Evolutionary conservation across 2,797 vertebrate genomes (phyloP).

Genomic region (Poeciliopsis infans): DNA sequence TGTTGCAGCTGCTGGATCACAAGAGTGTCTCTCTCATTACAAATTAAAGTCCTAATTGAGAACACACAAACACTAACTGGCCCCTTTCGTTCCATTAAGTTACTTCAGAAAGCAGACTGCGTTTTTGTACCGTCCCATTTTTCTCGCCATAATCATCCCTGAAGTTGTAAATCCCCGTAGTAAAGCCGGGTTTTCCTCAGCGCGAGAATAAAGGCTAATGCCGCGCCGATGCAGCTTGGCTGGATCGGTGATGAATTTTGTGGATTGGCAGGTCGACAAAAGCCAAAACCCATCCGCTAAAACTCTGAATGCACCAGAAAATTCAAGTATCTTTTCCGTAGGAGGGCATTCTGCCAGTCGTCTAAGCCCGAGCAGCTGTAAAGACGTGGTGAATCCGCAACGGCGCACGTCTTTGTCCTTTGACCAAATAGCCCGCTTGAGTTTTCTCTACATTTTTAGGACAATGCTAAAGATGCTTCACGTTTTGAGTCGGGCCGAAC

Average conservation of each 20-base stretch:
- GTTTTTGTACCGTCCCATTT: constrained; percentile 61
- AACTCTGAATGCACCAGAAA: constrained; percentile 47
- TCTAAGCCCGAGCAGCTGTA: constrained; percentile 30
- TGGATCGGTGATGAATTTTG: constrained; percentile 62
- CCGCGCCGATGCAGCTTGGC: constrained; percentile 48
- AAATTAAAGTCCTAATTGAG: constrained; percentile 60
- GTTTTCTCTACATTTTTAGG: constrained; percentile 31
- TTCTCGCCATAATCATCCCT: constrained; percentile 63
- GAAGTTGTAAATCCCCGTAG: constrained; percentile 71
- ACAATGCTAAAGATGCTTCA: constrained; percentile 40
- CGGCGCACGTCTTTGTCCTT: constrained; percentile 27
- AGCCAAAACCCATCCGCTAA: constrained; percentile 56
- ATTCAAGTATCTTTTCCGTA: constrained; percentile 57
- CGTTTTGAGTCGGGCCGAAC: constrained; percentile 52
- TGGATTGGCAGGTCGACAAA: constrained; percentile 69
- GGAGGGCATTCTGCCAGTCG: constrained; percentile 38
- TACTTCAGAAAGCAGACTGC: constrained; percentile 35
- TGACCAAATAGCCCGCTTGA: constrained; percentile 20
- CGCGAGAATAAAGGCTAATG: constrained; percentile 54
- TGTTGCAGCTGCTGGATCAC: constrained; percentile 53
- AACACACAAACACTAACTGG: constrained; percentile 34
- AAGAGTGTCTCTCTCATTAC: constrained; percentile 46
- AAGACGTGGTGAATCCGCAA: constrained; percentile 28
- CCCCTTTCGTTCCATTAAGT: constrained; percentile 29
- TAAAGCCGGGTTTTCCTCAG: constrained; percentile 71